Percentiles rank a stretch among this genome's conserved stretches.
These are phyloP conservation scores for Spatulosminthurus flaviceps DNA, from an alignment of 2,888 invertebrate species.

Conservation along the genomic window DNA sequence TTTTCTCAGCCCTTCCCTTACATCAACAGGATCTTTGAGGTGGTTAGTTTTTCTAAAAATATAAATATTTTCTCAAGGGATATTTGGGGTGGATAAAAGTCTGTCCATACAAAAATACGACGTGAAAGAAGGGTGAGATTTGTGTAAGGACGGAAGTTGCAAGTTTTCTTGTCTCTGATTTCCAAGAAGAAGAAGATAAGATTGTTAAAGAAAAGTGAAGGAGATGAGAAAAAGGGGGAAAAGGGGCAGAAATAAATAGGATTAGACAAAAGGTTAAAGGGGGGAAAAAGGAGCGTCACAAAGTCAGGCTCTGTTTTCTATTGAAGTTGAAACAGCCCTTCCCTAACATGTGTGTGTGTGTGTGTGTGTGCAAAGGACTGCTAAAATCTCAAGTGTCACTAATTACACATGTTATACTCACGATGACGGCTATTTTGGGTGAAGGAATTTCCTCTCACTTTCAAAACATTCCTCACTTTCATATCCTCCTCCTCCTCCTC, in stretches of 20 bases:
- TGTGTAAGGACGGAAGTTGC: conserved; percentile 2
- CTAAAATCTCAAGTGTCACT: conserved; percentile 22
- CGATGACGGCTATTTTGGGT: conserved; percentile 15
- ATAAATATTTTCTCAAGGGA: too few relatives aligned
- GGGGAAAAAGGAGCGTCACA: neutral
- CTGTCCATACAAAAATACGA: neutral
- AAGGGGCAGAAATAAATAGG: neutral
- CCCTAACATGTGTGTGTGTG: neutral
- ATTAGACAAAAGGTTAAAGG: neutral
- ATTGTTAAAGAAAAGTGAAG: too few relatives aligned
- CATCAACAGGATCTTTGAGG: too few relatives aligned
- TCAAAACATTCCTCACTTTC: neutral
- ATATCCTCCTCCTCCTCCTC: too few relatives aligned
- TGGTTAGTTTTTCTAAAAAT: too few relatives aligned
- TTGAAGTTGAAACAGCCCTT: neutral
- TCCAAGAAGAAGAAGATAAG: neutral
- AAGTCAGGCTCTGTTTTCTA: neutral
- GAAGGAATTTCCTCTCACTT: neutral
- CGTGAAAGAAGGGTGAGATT: neutral
- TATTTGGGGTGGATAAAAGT: too few relatives aligned
- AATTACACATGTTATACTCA: conserved; percentile 15
- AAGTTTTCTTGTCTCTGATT: neutral
- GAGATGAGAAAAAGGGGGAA: neutral
- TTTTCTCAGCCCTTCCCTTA: too few relatives aligned
- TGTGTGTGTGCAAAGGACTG: neutral